Conservation (phyloP, 2,888 invertebrate genomes). For the Blastobasis adustella region DNA sequence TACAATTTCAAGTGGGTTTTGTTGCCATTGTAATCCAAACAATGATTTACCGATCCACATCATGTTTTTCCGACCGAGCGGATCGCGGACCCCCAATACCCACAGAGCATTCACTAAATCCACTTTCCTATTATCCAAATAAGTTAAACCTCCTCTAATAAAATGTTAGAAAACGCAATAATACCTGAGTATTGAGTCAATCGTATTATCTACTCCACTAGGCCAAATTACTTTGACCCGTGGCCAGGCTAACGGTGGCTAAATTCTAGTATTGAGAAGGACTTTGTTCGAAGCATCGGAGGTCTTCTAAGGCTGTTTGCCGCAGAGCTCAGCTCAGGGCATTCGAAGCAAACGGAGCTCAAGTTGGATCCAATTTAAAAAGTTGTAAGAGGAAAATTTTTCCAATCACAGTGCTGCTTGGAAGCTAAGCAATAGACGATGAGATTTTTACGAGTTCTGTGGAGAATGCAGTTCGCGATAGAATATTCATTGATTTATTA, state of each 20-base stretch:
- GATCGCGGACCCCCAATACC: not conserved
- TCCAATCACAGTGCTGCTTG: slow-evolving; percentile 55
- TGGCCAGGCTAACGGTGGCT: not conserved
- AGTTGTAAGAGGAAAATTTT: slow-evolving; percentile 62
- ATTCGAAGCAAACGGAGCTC: slow-evolving; percentile 56
- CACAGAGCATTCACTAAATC: not conserved
- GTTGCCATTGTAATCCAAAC: too few relatives aligned
- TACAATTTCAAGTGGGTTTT: too few relatives aligned
- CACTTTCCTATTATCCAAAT: not conserved
- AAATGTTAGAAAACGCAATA: slow-evolving; percentile 63
- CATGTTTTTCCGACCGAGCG: too few relatives aligned
- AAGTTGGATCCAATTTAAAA: slow-evolving; percentile 68
- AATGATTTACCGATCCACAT: too few relatives aligned
- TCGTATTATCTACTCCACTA: slow-evolving; percentile 51
- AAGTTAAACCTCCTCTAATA: slow-evolving; percentile 1
- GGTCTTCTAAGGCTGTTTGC: too few relatives aligned
- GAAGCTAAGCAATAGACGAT: slow-evolving; percentile 53
- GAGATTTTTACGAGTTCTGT: slow-evolving; percentile 36
- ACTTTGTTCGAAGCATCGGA: too few relatives aligned
- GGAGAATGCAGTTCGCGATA: not conserved
- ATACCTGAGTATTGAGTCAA: slow-evolving; percentile 54
- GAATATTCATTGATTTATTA: not conserved
- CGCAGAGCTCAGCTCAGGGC: slow-evolving; percentile 24
- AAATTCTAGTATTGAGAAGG: not conserved
- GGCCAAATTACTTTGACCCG: too few relatives aligned